A percentile compares a stretch with the other conserved stretches of the same genome.
Evolutionary conservation across 2,797 vertebrate species (phyloP).

Genomic region (Ibycter americanus): DNA sequence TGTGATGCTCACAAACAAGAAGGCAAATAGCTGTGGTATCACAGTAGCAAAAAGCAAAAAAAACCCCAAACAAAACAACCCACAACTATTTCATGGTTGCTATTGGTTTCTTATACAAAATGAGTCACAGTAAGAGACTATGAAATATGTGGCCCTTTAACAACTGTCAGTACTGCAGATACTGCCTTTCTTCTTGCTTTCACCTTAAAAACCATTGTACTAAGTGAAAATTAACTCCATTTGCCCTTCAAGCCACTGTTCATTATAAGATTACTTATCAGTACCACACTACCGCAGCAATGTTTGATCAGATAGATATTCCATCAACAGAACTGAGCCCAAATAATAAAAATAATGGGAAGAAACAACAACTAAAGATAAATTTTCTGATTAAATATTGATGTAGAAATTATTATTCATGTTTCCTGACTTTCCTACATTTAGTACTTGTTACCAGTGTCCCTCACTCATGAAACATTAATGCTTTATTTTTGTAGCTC

Average conservation of each 20-base stretch:
- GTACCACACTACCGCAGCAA: not conserved
- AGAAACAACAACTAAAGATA: constrained; percentile 37
- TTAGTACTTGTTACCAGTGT: constrained; percentile 53
- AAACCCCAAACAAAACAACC: not conserved
- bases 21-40: not conserved
- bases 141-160: not conserved
- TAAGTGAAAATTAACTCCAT: constrained; percentile 29
- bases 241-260: constrained; percentile 3
- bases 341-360: constrained; percentile 32
- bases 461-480: constrained; percentile 64
- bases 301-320: not conserved
- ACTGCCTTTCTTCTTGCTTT: not conserved
- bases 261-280: not conserved
- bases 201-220: not conserved
- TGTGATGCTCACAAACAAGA: not conserved
- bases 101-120: not conserved
- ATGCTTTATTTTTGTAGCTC: constrained; percentile 44
- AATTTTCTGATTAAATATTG: constrained; percentile 63
- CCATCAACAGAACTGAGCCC: not conserved
- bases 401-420: constrained; percentile 46
- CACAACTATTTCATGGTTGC: not conserved
- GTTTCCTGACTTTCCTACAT: constrained; percentile 47
- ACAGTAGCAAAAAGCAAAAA: not conserved
- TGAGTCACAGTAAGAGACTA: not conserved
- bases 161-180: not conserved